A percentile compares a stretch with the other conserved stretches of the same genome.
These are phyloP conservation scores for Myopa tessellatipennis DNA, from an alignment of 2,888 invertebrate species.

Conservation along the genomic window DNA sequence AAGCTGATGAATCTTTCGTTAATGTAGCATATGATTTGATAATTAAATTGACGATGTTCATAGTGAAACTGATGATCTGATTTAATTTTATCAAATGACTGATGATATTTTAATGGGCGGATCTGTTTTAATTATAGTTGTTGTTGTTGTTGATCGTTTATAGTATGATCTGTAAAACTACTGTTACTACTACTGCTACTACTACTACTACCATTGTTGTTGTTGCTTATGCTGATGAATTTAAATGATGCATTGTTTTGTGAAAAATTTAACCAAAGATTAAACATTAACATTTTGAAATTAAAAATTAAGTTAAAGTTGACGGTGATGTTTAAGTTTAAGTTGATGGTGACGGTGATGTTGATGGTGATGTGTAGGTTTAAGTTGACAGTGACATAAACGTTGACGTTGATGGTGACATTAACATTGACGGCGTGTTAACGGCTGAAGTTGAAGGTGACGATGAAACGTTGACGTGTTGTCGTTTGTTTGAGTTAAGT, in stretches of 20 bases:
- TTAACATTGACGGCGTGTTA: background rate
- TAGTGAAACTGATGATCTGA: background rate
- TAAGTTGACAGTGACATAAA: background rate
- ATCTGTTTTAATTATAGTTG: slow-evolving; percentile 47
- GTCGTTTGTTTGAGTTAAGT: no score
- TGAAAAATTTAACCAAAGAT: no score
- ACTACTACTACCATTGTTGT: slow-evolving; percentile 26
- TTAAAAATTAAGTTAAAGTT: background rate
- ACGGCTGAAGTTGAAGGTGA: slow-evolving; percentile 31
- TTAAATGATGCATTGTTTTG: background rate
- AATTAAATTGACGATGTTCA: background rate
- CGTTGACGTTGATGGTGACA: background rate
- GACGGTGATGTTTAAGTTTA: slow-evolving; percentile 10
- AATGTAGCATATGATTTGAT: background rate
- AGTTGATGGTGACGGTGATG: slow-evolving; percentile 1
- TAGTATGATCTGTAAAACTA: slow-evolving; percentile 28
- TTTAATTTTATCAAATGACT: background rate
- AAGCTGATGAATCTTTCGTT: slow-evolving; percentile 44
- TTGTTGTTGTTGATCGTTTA: slow-evolving; percentile 17
- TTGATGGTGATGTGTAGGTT: background rate
- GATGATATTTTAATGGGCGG: slow-evolving; percentile 52
- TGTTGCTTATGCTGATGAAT: slow-evolving; percentile 27
- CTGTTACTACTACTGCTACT: no score
- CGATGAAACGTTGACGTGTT: no score
- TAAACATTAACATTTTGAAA: no score